phyloP scores from a whole-genome alignment of 2,113 vertebrate genomes.

The Antigone vipio region DNA sequence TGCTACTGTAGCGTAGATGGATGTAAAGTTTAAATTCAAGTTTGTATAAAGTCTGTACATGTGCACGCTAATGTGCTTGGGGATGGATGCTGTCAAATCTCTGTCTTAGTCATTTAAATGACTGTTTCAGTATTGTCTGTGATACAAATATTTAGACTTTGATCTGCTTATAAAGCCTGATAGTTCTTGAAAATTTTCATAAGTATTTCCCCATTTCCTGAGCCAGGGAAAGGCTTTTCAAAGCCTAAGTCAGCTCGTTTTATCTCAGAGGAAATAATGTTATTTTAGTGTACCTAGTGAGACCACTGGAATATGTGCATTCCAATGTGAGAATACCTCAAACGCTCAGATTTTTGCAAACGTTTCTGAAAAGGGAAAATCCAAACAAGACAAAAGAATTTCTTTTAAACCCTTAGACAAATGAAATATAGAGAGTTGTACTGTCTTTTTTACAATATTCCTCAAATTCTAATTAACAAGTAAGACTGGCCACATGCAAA shows the following conservation, averaged over 20 bases:
- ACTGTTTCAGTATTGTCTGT: not conserved
- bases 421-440: not conserved
- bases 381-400: not conserved
- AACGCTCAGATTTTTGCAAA: not conserved
- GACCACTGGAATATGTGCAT: not conserved
- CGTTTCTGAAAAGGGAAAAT: not conserved
- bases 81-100: not conserved
- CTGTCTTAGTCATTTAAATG: not conserved
- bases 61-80: not conserved
- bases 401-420: not conserved
- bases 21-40: slow-evolving; percentile 29
- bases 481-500: not conserved
- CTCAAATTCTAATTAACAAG: slow-evolving; percentile 1
- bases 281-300: not conserved
- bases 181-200: not conserved
- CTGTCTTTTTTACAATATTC: not conserved
- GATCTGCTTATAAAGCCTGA: slow-evolving; percentile 3
- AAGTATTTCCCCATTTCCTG: not conserved
- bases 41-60: not conserved
- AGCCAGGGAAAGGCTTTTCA: not conserved
- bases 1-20: not conserved
- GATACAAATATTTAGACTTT: slow-evolving; percentile 26
- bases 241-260: not conserved
- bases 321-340: not conserved
- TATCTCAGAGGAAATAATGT: not conserved